Base-by-base conservation (phyloP, 2,888 invertebrate species). In the Acrocera orbiculus region DNA sequence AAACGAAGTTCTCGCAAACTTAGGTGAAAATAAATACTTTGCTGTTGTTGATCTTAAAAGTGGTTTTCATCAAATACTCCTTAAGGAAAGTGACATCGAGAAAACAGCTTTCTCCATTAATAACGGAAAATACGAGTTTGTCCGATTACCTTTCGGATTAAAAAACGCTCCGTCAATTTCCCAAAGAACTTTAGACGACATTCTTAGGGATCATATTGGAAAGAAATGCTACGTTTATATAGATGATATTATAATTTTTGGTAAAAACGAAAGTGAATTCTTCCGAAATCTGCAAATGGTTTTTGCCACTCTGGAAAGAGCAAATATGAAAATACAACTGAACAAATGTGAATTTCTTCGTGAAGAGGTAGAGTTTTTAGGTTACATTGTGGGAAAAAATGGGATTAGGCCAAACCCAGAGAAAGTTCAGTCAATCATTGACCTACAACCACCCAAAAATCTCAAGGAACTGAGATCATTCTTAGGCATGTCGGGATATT, bases 351-450 rank as follows among this genome's bases (percentile, higher is more conserved):
- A 49, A 36, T 51, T 52, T 38, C 37, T 52, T 8, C 36, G 35
- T 24, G 44, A 45, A 15, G 40, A 44, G 29, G 45, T 54, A 2
- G 43, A 46, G 19, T 55, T 45, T 35, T 40, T 57, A 15, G 53
- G 53, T 4, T 52, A 51, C 31, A 31, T 51, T 5, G 38, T 44
- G n/a, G n/a, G n/a, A n/a, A n/a, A n/a, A n/a, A n/a, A 45, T 1
- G 48, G 44, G n/a, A 41, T 46, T 11, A 44, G 39, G 34, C 47
- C 50, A 6, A 43, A 49, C 28, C 45, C 45, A 6, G 20, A 37
- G 16, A 47, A 46, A 39, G 40, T 45, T 9, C 16, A 39, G 23
- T 40, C 42, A n/a, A 42, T 46, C 5, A 16, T 32, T 26, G 40
- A 42, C 15, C 43, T 41, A 17, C 42, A 42, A 15, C 11, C 38